These are phyloP conservation scores for Esox lucius DNA, from an alignment of 2,797 vertebrate species.

Conservation along the genomic window DNA sequence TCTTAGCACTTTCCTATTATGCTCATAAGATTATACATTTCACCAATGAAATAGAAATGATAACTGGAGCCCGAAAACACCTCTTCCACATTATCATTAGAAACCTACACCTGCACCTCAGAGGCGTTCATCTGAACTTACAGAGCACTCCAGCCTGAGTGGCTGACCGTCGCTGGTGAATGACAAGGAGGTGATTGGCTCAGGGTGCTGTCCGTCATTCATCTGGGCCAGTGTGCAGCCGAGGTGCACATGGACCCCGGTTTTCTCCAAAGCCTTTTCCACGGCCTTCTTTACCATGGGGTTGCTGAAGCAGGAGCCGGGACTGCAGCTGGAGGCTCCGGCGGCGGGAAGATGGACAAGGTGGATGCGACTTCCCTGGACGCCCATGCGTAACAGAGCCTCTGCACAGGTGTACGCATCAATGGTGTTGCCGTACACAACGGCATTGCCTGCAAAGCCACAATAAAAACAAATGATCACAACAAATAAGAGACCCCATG, in stretches of 20 bases:
- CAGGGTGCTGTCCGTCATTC: slow-evolving; percentile 62
- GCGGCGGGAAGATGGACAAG: slow-evolving; percentile 70
- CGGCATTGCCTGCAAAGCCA: slow-evolving; percentile 72
- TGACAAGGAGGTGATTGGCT: slow-evolving; percentile 72
- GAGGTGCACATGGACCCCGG: slow-evolving; percentile 68
- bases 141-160: slow-evolving; percentile 78
- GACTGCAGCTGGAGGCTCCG: slow-evolving; percentile 46
- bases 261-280: slow-evolving; percentile 52
- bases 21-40: neutral
- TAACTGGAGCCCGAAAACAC: neutral
- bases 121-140: slow-evolving; percentile 67
- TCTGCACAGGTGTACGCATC: slow-evolving; percentile 84
- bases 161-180: slow-evolving; percentile 73
- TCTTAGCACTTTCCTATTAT: neutral
- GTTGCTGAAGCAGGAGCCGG: slow-evolving; percentile 72
- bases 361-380: slow-evolving; percentile 77
- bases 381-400: slow-evolving; percentile 77
- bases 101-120: neutral
- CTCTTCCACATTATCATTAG: neutral
- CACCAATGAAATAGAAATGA: neutral
- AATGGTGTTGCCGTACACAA: slow-evolving; percentile 86
- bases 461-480: neutral
- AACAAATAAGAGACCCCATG: slow-evolving; percentile 36
- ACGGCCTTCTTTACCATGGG: slow-evolving; percentile 61
- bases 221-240: slow-evolving; percentile 77